Percentiles rank a stretch among this genome's conserved stretches.
Evolutionary conservation across 2,113 vertebrate genomes (phyloP).

Genomic region (Charadrius vociferus): DNA sequence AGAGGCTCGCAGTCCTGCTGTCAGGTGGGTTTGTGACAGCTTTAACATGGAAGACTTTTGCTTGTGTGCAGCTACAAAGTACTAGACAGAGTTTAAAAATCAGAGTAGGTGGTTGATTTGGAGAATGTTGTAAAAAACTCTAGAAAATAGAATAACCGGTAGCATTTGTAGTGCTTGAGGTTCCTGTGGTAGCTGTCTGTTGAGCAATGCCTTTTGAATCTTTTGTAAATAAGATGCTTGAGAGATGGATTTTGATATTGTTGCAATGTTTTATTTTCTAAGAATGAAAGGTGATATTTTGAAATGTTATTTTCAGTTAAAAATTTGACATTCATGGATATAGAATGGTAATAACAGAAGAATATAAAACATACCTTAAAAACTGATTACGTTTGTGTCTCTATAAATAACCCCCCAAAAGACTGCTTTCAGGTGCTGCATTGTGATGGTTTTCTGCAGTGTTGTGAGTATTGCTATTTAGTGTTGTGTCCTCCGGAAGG

Average conservation of each 20-base stretch:
- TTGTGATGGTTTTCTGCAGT: not conserved
- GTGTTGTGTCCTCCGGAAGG: not conserved
- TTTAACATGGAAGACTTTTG: not conserved
- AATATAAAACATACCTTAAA: rapidly evolving
- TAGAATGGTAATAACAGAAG: not conserved
- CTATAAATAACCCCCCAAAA: not conserved
- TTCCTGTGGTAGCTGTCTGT: not conserved
- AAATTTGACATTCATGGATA: not conserved
- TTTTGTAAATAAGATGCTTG: not conserved
- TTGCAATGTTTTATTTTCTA: not conserved
- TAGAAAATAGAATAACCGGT: not conserved
- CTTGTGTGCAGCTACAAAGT: not conserved
- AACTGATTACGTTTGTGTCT: not conserved
- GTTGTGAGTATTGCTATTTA: not conserved
- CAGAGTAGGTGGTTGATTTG: not conserved
- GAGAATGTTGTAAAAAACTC: not conserved
- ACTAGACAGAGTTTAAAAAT: not conserved
- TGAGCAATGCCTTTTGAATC: not conserved
- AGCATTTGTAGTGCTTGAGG: not conserved
- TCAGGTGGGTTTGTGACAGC: not conserved
- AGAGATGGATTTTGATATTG: not conserved
- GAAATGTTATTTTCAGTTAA: not conserved
- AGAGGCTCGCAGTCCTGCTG: not conserved
- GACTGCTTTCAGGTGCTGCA: not conserved
- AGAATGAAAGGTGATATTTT: not conserved